A percentile compares a stretch with the other conserved stretches of the same genome.
phyloP scores from a whole-genome alignment of 1,140 invertebrate species.

The Drosophila dunni region DNA sequence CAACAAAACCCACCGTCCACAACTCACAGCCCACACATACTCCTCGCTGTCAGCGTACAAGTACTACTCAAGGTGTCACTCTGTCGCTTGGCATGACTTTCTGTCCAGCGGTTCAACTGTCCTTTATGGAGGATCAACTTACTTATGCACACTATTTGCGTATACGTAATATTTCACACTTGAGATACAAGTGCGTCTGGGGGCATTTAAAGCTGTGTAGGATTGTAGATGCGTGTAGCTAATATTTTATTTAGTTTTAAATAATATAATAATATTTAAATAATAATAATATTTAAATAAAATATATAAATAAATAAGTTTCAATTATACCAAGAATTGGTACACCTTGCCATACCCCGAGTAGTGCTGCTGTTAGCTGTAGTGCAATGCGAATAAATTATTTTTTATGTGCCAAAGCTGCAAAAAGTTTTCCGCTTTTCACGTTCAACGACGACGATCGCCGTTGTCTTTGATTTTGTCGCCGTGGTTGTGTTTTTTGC shows the following conservation, averaged over 20 bases:
- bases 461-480: slow-evolving; percentile 61
- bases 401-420: slow-evolving; percentile 71
- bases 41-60: neutral
- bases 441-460: slow-evolving; percentile 85
- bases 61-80: slow-evolving; percentile 11
- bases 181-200: neutral
- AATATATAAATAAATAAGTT: too few species aligned
- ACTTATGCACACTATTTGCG: neutral
- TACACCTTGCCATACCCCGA: too few species aligned
- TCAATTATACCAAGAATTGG: too few species aligned
- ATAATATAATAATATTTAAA: too few species aligned
- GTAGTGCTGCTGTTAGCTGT: too few species aligned
- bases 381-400: neutral
- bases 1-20: neutral
- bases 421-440: slow-evolving; percentile 84
- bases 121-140: neutral
- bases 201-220: neutral
- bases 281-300: too few species aligned
- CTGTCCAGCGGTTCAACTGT: neutral
- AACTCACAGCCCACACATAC: slow-evolving; percentile 11
- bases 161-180: neutral
- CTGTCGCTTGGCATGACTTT: neutral
- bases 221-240: neutral
- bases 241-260: too few species aligned
- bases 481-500: slow-evolving; percentile 26